Base-by-base conservation (phyloP, 92 coral and sea anemone genomes). In the Muricea muricata region DNA sequence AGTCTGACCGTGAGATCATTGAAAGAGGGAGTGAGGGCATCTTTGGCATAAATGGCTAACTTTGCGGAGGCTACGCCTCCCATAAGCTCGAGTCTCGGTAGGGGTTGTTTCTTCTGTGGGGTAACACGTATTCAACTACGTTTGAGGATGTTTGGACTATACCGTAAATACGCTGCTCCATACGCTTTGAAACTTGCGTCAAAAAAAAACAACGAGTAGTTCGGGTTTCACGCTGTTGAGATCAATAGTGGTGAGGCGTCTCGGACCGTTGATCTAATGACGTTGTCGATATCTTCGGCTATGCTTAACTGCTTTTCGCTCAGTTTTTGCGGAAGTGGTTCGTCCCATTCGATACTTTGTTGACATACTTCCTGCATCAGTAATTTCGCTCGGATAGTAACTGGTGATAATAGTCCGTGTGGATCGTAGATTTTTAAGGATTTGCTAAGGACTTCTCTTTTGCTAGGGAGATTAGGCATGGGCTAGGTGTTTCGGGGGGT, bases 341-440 rank as follows among this genome's bases (percentile, higher is more conserved):
- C 86, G 47, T 89, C 89, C 89, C 89, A 89, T 78, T 89, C 89
- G n/a, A 79, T 20, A 58, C 73, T 79, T 46, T 74, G 66, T 57
- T 41, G 85, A 89, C 89, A 89, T 47, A 89, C 56, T 66, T 72
- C 79, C 85, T 89, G 92, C 35, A 85, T 71, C 5, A 89, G 35
- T 10, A 73, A 76, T 26, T 89, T 86, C 23, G 90, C 87, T n/a
- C 63, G 61, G 4, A 81, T 41, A 10, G 91, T 85, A 34, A 85
- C 84, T 7, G 80, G 89, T 3, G 89, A 50, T 21, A 86, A 5
- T 8, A 79, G 26, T 9, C 89, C 89, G 6, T 69, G 89, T 86
- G 89, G 85, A 41, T 85, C 89, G 7, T 76, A 37, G 25, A 56
- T 39, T 32, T 75, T 75, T 4, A 40, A 75, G 50, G 50, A 45